A percentile compares a stretch with the other conserved stretches of the same genome.
Conservation (phyloP, 1,140 invertebrate genomes). For the Calliphora vicina region DNA sequence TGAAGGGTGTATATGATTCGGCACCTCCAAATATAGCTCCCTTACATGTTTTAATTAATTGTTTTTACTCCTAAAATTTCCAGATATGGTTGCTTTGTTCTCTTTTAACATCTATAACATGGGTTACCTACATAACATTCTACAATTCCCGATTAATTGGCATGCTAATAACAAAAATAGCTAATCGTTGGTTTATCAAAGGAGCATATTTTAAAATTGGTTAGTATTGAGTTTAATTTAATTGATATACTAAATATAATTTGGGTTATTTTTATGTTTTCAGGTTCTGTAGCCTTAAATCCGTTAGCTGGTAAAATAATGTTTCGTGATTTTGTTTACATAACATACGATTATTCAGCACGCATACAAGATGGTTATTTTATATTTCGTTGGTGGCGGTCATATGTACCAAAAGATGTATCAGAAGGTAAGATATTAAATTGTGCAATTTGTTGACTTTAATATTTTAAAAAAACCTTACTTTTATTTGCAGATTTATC, state of each 20-base stretch:
- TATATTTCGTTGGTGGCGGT: conserved; percentile 96
- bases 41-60: too few relatives aligned
- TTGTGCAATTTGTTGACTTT: background rate
- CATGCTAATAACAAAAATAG: conserved; percentile 85
- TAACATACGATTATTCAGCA: conserved; percentile 93
- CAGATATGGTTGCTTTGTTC: conserved; percentile 74
- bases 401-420: conserved; percentile 93
- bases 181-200: conserved; percentile 87
- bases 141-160: conserved; percentile 94
- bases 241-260: background rate
- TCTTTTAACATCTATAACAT: conserved; percentile 75
- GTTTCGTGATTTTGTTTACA: conserved; percentile 95
- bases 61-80: too few relatives aligned
- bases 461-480: conserved; percentile 41
- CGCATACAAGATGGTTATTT: conserved; percentile 96
- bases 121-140: conserved; percentile 94
- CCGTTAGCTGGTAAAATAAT: conserved; percentile 97
- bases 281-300: conserved; percentile 93
- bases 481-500: conserved; percentile 89
- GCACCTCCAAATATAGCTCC: too few relatives aligned
- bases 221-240: conserved; percentile 64
- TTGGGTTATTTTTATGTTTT: conserved; percentile 49
- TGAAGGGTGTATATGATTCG: too few relatives aligned
- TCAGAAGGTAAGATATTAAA: conserved; percentile 77
- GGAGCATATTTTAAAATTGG: conserved; percentile 91